These are phyloP conservation scores for Pedetes capensis DNA, from an alignment of 2,113 vertebrate species.

Conservation along the genomic window DNA sequence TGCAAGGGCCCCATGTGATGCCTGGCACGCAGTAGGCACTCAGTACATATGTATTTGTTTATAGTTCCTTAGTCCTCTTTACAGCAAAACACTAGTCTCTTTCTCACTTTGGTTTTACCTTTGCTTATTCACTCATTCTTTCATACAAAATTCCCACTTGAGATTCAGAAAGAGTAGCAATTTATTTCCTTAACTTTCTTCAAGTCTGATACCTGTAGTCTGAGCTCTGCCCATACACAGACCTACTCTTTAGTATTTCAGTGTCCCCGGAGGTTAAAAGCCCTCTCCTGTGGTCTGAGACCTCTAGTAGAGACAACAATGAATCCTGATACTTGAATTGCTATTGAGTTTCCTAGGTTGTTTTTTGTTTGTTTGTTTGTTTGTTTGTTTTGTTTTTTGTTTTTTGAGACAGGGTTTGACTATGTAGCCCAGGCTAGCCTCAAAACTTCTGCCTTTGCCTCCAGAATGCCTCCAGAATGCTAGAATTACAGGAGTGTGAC, in stretches of 20 bases:
- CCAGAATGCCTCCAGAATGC: too few species aligned
- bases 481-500: too few species aligned
- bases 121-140: not conserved
- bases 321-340: not conserved
- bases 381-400: too few species aligned
- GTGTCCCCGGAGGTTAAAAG: not conserved
- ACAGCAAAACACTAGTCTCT: not conserved
- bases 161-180: not conserved
- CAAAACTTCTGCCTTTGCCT: too few species aligned
- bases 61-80: not conserved
- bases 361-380: too few species aligned
- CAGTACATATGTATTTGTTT: not conserved
- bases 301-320: not conserved
- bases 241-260: not conserved
- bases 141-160: not conserved
- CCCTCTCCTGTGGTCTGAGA: not conserved
- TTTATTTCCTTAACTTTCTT: not conserved
- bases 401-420: too few species aligned
- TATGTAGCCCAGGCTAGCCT: too few species aligned
- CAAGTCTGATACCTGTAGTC: not conserved
- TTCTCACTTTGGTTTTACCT: not conserved
- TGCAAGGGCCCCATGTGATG: not conserved
- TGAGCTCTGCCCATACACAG: not conserved
- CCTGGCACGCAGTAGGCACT: not conserved
- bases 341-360: not conserved